Percentiles rank a stretch among this genome's conserved stretches.
Conservation (phyloP, 2,797 vertebrate genomes). For the Mycteria americana region DNA sequence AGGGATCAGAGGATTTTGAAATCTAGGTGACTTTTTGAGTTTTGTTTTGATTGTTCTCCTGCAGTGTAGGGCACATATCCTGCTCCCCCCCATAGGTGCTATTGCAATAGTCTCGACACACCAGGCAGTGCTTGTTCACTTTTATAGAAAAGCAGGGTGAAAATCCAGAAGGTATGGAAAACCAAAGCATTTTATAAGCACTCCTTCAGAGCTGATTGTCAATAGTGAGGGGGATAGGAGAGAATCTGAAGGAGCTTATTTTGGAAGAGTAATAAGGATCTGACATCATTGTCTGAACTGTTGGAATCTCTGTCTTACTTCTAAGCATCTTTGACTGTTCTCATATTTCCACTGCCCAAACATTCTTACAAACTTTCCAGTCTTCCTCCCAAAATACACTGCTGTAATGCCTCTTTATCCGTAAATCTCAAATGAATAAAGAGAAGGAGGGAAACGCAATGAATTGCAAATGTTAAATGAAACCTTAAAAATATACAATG, state of each 20-base stretch:
- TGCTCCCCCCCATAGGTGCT: fast-evolving
- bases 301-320: constrained; percentile 36
- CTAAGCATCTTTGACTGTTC: constrained; percentile 30
- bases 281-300: constrained; percentile 44
- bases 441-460: background rate
- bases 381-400: constrained; percentile 22
- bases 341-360: background rate
- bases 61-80: background rate
- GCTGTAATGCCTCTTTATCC: background rate
- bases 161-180: background rate
- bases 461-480: background rate
- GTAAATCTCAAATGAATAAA: background rate
- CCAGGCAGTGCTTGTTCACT: background rate
- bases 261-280: constrained; percentile 27
- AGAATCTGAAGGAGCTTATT: constrained; percentile 3
- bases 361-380: constrained; percentile 31
- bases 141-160: background rate
- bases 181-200: background rate
- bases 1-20: background rate
- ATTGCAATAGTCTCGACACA: background rate
- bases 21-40: background rate
- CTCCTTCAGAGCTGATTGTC: background rate
- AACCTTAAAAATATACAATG: background rate
- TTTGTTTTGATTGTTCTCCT: background rate
- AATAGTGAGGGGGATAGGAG: background rate